Evolutionary conservation across 2,888 invertebrate genomes (phyloP).

Genomic region (Oxystoma pomonae): DNA sequence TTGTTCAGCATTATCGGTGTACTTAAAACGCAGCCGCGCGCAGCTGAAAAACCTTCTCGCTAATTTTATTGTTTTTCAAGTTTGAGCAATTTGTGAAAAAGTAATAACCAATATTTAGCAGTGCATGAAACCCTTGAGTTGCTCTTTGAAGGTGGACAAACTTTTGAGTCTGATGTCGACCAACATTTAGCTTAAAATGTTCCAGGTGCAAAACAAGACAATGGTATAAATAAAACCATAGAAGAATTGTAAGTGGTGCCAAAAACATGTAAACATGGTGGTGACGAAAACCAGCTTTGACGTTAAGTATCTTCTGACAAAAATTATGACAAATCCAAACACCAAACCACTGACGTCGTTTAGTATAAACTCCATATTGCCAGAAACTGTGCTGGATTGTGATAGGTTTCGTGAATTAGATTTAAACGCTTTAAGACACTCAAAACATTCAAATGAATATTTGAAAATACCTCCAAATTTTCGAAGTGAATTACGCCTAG

Average conservation of each 20-base stretch:
- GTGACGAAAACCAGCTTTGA: slow-evolving; percentile 16
- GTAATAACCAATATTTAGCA: too few relatives aligned
- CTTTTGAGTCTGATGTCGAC: too few relatives aligned
- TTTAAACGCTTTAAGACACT: not conserved
- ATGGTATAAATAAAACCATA: too few relatives aligned
- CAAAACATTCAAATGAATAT: not conserved
- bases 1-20: not conserved
- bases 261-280: slow-evolving; percentile 32
- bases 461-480: not conserved
- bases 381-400: slow-evolving; percentile 24
- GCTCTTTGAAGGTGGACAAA: too few relatives aligned
- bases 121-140: too few relatives aligned
- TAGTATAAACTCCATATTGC: slow-evolving; percentile 73
- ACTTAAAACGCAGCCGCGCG: not conserved
- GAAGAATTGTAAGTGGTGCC: too few relatives aligned
- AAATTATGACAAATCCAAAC: slow-evolving; percentile 49
- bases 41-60: not conserved
- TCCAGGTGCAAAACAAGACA: too few relatives aligned
- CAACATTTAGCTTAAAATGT: too few relatives aligned
- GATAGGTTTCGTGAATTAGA: not conserved
- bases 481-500: slow-evolving; percentile 8
- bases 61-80: too few relatives aligned
- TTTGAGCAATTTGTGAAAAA: too few relatives aligned
- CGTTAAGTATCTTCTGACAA: slow-evolving; percentile 17
- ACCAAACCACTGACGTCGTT: slow-evolving; percentile 65